Conservation (phyloP, 2,888 invertebrate species). For the Cantharis rufa region DNA sequence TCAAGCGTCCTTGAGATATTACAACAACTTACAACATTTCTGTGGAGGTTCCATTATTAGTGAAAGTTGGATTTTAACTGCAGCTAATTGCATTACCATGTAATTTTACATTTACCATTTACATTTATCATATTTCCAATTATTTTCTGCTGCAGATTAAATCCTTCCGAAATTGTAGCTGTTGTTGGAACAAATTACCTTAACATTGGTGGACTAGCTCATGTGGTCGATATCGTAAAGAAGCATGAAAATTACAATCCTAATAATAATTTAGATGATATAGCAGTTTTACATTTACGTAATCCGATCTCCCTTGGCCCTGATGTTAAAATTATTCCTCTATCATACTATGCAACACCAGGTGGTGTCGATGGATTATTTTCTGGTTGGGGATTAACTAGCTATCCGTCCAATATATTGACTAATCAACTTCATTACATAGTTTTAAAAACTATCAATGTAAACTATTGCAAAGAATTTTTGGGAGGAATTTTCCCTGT, state of each 20-base stretch:
- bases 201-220: conserved; percentile 52
- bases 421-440: conserved; percentile 63
- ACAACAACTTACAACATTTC: neutral
- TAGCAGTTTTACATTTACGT: conserved; percentile 30
- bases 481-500: neutral
- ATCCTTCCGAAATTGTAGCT: conserved; percentile 37
- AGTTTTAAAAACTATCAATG: conserved; percentile 56
- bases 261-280: conserved; percentile 27
- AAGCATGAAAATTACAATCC: conserved; percentile 55
- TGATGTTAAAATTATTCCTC: neutral
- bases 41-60: conserved; percentile 9
- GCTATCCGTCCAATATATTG: conserved; percentile 58
- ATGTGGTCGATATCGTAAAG: conserved; percentile 51
- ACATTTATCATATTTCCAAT: no score
- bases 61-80: neutral
- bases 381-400: conserved; percentile 38
- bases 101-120: neutral
- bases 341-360: neutral
- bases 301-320: neutral
- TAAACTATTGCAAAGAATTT: conserved; percentile 40
- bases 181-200: conserved; percentile 59
- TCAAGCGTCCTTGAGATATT: neutral
- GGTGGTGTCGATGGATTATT: conserved; percentile 12
- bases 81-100: conserved; percentile 1
- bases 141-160: neutral